Conservation (phyloP, 2,797 vertebrate species). For the Erethizon dorsatum region DNA sequence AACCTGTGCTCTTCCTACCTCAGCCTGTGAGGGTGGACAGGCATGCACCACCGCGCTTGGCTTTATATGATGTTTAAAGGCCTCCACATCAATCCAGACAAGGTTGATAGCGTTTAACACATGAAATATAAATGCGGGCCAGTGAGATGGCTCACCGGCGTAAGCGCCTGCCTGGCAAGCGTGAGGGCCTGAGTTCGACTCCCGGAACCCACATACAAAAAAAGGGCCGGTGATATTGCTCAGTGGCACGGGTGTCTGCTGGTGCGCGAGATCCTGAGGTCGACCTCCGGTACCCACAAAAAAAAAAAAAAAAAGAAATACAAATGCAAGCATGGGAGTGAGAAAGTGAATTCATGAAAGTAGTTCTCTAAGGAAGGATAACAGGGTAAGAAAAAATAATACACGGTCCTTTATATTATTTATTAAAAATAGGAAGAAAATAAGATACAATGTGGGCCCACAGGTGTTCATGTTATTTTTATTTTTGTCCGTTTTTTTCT, state of each 20-base stretch:
- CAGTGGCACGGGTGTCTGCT: no score
- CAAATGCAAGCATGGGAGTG: background rate
- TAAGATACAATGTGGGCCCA: background rate
- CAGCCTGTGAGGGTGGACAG: background rate
- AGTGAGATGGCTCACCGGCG: no score
- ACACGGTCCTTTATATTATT: background rate
- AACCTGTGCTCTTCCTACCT: background rate
- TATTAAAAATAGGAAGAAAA: conserved; percentile 55
- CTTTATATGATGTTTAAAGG: background rate
- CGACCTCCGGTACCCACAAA: no score
- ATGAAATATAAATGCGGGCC: background rate
- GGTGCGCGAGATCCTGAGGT: no score
- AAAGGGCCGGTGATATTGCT: no score
- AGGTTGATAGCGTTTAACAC: conserved; percentile 23
- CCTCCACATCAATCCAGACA: background rate
- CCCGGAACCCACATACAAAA: no score
- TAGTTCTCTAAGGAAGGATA: conserved; percentile 1
- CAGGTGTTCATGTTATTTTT: background rate
- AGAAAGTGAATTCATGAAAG: conserved; percentile 42
- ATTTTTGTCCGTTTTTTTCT: background rate
- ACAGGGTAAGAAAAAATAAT: background rate
- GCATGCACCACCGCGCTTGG: background rate
- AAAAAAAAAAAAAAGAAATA: background rate
- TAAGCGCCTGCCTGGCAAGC: no score
- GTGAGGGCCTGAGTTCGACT: no score